Evolutionary conservation across 2,888 invertebrate species (phyloP).

Genomic region (Eustalomyia histrio): DNA sequence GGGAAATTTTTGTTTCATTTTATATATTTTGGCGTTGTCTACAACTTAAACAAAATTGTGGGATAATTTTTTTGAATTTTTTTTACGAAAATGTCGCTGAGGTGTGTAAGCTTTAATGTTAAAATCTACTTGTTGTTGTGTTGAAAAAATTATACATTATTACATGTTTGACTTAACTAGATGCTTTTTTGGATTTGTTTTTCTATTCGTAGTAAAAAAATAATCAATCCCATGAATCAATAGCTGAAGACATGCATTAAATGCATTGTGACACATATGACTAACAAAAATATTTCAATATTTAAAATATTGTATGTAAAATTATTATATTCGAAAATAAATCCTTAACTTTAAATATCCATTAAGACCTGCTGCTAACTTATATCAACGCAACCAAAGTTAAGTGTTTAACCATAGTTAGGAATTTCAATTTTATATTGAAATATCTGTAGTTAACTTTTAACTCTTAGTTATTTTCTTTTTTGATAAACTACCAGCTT

Average conservation of each 20-base stretch:
- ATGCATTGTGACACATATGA: background rate
- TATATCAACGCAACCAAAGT: too few species aligned
- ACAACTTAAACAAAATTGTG: conserved; percentile 50
- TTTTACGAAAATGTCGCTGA: conserved; percentile 55
- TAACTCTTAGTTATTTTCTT: too few species aligned
- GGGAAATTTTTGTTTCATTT: conserved; percentile 55
- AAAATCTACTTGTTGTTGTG: conserved; percentile 53
- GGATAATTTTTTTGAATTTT: conserved; percentile 43
- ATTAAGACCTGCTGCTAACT: too few species aligned
- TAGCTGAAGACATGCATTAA: conserved; percentile 1
- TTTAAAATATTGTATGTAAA: background rate
- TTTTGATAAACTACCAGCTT: too few species aligned
- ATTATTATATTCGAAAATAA: background rate
- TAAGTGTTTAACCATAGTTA: too few species aligned
- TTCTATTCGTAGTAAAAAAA: conserved; percentile 25
- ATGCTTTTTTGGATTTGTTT: conserved; percentile 24
- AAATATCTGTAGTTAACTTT: too few species aligned
- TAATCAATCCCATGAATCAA: conserved; percentile 61
- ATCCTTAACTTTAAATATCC: background rate
- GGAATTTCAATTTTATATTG: too few species aligned
- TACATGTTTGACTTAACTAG: conserved; percentile 64
- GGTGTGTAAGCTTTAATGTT: conserved; percentile 64
- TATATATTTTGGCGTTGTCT: conserved; percentile 39
- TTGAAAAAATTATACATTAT: conserved; percentile 46
- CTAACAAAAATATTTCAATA: too few species aligned